phyloP scores from a whole-genome alignment of 2,888 invertebrate genomes.

The Drosophila dives region DNA sequence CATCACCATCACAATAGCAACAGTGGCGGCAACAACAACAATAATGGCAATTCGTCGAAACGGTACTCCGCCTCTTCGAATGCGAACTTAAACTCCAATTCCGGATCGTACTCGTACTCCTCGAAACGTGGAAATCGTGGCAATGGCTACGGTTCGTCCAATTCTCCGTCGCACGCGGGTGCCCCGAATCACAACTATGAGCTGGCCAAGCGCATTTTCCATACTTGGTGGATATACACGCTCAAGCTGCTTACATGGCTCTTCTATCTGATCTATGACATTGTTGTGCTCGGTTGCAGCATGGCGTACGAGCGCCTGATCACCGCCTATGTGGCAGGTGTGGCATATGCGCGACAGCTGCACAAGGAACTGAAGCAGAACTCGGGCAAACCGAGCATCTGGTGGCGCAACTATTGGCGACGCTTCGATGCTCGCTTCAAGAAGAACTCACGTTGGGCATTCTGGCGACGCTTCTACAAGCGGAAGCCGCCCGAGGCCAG shows the following conservation, averaged over 20 bases:
- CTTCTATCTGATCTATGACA: conserved; percentile 91
- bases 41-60: conserved; percentile 65
- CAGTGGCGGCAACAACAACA: conserved; percentile 31
- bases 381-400: conserved; percentile 83
- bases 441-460: conserved; percentile 83
- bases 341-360: conserved; percentile 77
- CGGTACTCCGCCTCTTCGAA: conserved; percentile 69
- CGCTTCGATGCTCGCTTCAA: conserved; percentile 82
- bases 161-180: conserved; percentile 58
- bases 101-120: conserved; percentile 79
- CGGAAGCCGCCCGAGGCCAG: conserved; percentile 84
- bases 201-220: conserved; percentile 85
- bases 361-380: conserved; percentile 83
- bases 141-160: conserved; percentile 61
- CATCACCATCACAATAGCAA: conserved; percentile 25
- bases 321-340: conserved; percentile 68
- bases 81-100: conserved; percentile 67
- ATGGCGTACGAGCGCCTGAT: conserved; percentile 83
- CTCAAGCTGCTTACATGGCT: conserved; percentile 91
- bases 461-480: conserved; percentile 84
- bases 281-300: conserved; percentile 89
- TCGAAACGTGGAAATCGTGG: conserved; percentile 74
- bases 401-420: conserved; percentile 82
- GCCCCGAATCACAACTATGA: conserved; percentile 86
- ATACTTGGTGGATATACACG: conserved; percentile 87